Percentiles rank a stretch among this genome's conserved stretches.
Conservation (phyloP, 2,797 vertebrate genomes). For the Epinephelus malabaricus region DNA sequence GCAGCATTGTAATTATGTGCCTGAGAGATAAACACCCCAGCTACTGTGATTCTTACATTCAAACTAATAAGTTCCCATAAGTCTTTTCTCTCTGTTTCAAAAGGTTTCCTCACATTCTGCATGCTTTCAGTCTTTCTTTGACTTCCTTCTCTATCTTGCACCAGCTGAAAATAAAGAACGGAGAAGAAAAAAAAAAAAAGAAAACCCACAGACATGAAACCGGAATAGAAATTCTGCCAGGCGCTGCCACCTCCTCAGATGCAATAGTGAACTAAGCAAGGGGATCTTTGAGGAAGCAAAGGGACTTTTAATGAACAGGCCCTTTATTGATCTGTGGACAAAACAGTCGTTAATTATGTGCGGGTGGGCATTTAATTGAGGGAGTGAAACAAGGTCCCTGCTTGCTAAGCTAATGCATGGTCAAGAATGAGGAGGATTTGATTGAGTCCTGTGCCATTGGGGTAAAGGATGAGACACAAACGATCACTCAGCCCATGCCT, state of each 20-base stretch:
- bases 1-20: slow-evolving; percentile 13
- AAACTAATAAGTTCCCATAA: slow-evolving; percentile 55
- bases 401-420: slow-evolving; percentile 73
- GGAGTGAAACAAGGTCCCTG: slow-evolving; percentile 77
- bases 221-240: slow-evolving; percentile 63
- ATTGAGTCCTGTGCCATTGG: slow-evolving; percentile 75
- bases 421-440: slow-evolving; percentile 77
- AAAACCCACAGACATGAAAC: slow-evolving; percentile 54
- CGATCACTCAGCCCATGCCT: slow-evolving; percentile 59
- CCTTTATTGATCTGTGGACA: slow-evolving; percentile 87
- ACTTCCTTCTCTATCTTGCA: slow-evolving; percentile 42
- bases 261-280: slow-evolving; percentile 60
- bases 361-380: slow-evolving; percentile 85
- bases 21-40: slow-evolving; percentile 31
- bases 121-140: slow-evolving; percentile 44
- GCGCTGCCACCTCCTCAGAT: slow-evolving; percentile 59
- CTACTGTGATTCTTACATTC: slow-evolving; percentile 32
- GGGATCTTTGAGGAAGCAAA: slow-evolving; percentile 76
- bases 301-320: slow-evolving; percentile 86
- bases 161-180: slow-evolving; percentile 16
- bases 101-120: slow-evolving; percentile 44
- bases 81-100: slow-evolving; percentile 44
- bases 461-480: slow-evolving; percentile 74
- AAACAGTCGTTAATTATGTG: slow-evolving; percentile 88
- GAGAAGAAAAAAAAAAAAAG: slow-evolving; percentile 24